A percentile compares a stretch with the other conserved stretches of the same genome.
Evolutionary conservation across 1,140 invertebrate genomes (phyloP).

Genomic region (Aphis gossypii): DNA sequence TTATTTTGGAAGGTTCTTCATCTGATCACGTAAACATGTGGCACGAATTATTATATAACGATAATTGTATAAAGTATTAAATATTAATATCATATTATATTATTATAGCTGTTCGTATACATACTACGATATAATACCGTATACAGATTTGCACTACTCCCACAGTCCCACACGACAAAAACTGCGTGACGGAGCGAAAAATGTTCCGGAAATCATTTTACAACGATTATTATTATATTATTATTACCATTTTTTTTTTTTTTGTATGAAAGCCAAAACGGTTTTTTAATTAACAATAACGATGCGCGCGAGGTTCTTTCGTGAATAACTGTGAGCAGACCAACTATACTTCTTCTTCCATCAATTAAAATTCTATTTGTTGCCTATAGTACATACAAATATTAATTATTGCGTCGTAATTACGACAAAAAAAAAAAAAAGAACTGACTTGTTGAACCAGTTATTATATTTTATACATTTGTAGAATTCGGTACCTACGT

Average conservation of each 20-base stretch:
- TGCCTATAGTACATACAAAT: not conserved
- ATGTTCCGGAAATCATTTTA: not conserved
- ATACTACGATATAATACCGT: not conserved
- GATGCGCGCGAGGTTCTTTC: not conserved
- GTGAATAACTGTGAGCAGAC: not conserved
- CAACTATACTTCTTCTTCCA: not conserved
- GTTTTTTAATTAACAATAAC: constrained; percentile 23
- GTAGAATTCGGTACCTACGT: not conserved
- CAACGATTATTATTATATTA: not conserved
- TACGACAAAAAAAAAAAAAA: not conserved
- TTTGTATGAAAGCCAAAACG: not conserved
- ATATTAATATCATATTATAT: not conserved
- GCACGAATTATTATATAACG: not conserved
- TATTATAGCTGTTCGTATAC: not conserved
- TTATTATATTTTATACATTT: not conserved
- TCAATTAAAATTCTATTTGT: constrained; percentile 13
- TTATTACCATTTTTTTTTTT: not conserved
- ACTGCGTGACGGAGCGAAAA: not conserved
- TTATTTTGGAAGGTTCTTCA: not conserved
- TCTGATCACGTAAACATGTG: not conserved
- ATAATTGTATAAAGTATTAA: not conserved
- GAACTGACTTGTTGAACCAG: not conserved
- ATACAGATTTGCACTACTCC: not conserved
- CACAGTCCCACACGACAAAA: constrained; percentile 20
- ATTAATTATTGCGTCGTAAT: constrained; percentile 5